Conservation (phyloP, 2,888 invertebrate species). For the Dromius quadrimaculatus region DNA sequence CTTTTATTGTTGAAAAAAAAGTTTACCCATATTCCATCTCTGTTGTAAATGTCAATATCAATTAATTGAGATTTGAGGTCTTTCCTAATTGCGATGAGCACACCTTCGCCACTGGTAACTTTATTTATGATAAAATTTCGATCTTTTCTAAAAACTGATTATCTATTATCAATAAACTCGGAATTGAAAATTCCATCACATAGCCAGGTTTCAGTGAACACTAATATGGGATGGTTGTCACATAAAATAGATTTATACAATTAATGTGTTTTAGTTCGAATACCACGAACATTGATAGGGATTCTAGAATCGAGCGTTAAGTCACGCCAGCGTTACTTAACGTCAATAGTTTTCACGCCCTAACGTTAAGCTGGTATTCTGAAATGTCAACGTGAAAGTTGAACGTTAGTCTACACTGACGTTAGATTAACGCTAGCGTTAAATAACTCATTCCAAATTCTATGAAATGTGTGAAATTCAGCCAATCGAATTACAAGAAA, state of each 20-base stretch:
- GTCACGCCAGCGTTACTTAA: no score
- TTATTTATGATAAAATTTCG: neutral
- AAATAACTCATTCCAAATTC: no score
- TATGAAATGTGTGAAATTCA: no score
- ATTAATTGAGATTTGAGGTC: neutral
- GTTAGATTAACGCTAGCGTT: no score
- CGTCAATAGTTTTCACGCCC: no score
- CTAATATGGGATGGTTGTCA: neutral
- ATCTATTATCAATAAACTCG: neutral
- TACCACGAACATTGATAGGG: neutral
- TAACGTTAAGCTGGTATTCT: no score
- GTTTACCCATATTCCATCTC: neutral
- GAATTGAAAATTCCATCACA: neutral
- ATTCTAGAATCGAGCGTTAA: no score
- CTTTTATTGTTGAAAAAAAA: neutral
- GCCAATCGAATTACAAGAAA: no score
- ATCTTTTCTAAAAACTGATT: neutral
- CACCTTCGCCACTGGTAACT: neutral
- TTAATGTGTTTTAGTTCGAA: neutral
- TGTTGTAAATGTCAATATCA: neutral
- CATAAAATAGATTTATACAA: neutral
- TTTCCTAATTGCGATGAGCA: neutral
- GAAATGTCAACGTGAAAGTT: no score
- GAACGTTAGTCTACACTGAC: no score
- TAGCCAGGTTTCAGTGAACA: neutral